phyloP scores from a whole-genome alignment of 2,113 vertebrate species.

The Ailurus styani region DNA sequence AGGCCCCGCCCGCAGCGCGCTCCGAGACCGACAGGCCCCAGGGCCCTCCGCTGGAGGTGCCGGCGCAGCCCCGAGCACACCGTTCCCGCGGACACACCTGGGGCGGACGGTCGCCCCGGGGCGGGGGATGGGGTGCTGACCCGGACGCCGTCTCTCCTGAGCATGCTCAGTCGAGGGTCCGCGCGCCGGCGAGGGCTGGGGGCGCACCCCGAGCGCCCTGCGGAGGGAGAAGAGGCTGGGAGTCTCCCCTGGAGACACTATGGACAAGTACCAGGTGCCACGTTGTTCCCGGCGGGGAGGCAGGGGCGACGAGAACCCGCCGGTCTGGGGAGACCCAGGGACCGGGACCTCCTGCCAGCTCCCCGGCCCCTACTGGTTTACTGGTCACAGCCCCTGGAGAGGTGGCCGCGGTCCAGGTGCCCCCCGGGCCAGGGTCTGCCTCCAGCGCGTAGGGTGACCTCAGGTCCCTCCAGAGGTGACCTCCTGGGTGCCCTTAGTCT shows the following conservation, averaged over 20 bases:
- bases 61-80: rapidly evolving
- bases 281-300: neutral
- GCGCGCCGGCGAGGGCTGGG: rapidly evolving
- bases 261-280: slow-evolving; percentile 73
- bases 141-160: neutral
- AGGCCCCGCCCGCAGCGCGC: neutral
- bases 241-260: neutral
- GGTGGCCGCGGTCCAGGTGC: neutral
- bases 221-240: too few species aligned
- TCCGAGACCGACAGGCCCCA: neutral
- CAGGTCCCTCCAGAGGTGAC: neutral
- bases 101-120: neutral
- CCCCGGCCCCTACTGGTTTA: neutral
- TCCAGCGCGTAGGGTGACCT: neutral
- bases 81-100: neutral
- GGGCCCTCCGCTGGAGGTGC: rapidly evolving
- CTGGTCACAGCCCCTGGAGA: neutral
- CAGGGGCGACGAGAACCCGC: neutral
- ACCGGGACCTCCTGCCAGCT: neutral
- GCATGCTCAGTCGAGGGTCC: neutral
- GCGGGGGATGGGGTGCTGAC: neutral
- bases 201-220: too few species aligned
- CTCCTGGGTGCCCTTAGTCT: neutral
- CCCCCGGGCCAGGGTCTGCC: neutral
- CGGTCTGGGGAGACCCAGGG: neutral